Evolutionary conservation across 2,113 vertebrate species (phyloP).

Genomic region (Manacus vitellinus): DNA sequence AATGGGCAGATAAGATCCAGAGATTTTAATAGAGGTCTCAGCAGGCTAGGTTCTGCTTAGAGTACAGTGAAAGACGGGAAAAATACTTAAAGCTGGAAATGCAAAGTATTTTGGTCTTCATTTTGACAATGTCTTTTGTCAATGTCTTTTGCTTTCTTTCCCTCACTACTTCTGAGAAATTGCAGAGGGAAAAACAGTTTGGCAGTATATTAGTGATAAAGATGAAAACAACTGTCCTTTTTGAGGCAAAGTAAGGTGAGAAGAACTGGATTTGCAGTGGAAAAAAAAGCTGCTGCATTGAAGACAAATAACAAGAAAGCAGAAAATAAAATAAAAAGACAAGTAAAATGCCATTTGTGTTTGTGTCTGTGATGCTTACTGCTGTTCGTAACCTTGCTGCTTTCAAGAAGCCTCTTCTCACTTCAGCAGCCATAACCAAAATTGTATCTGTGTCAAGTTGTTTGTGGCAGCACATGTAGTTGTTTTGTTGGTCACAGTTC

Average conservation of each 20-base stretch:
- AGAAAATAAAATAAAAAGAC: neutral
- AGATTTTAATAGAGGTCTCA: neutral
- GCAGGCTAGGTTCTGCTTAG: neutral
- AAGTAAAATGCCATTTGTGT: neutral
- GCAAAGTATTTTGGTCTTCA: neutral
- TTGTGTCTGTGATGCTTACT: neutral
- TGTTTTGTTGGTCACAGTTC: neutral
- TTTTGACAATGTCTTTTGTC: neutral
- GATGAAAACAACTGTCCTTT: neutral
- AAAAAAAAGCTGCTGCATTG: neutral
- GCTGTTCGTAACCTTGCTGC: neutral
- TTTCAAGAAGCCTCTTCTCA: neutral
- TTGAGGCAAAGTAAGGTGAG: neutral
- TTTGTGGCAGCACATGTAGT: accelerated
- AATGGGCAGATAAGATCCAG: neutral
- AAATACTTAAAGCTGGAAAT: neutral
- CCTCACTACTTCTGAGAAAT: neutral
- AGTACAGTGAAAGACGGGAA: neutral
- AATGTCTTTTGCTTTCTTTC: neutral
- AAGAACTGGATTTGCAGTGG: neutral
- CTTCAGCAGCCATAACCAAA: neutral
- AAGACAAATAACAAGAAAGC: neutral
- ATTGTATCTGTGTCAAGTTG: neutral
- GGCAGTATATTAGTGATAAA: neutral
- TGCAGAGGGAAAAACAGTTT: neutral